A percentile compares a stretch with the other conserved stretches of the same genome.
Evolutionary conservation across 2,113 vertebrate genomes (phyloP).

Genomic region (Osmerus eperlanus): DNA sequence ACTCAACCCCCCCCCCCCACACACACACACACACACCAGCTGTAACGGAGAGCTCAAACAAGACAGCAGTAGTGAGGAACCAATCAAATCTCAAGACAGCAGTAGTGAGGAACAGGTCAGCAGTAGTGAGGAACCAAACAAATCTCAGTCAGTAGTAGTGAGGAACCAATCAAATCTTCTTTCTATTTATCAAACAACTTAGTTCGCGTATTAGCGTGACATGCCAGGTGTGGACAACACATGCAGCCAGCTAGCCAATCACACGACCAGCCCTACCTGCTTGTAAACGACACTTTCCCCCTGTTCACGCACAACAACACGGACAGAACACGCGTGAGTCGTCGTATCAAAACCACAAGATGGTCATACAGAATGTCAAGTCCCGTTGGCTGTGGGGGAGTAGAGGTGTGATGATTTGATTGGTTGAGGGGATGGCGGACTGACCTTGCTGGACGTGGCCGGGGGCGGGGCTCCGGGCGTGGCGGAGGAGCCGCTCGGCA

Average conservation of each 20-base stretch:
- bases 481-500: conserved; percentile 66
- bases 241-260: not conserved
- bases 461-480: conserved; percentile 64
- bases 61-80: not conserved
- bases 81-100: too few species aligned
- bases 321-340: conserved; percentile 31
- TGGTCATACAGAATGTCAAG: not conserved
- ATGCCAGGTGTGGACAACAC: too few species aligned
- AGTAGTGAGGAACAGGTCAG: not conserved
- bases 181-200: too few species aligned
- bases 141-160: not conserved
- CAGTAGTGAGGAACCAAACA: too few species aligned
- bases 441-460: conserved; percentile 85
- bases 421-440: conserved; percentile 3
- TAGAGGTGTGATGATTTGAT: not conserved
- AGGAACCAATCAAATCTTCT: not conserved
- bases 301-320: conserved; percentile 44
- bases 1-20: too few species aligned
- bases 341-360: not conserved
- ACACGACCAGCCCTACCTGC: conserved; percentile 56
- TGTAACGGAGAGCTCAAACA: not conserved
- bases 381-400: too few species aligned
- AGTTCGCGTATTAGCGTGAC: too few species aligned
- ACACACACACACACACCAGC: too few species aligned
- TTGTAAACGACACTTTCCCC: conserved; percentile 55